Percentiles rank a stretch among this genome's conserved stretches.
Conservation (phyloP, 2,888 invertebrate species). For the Dynastes maya region DNA sequence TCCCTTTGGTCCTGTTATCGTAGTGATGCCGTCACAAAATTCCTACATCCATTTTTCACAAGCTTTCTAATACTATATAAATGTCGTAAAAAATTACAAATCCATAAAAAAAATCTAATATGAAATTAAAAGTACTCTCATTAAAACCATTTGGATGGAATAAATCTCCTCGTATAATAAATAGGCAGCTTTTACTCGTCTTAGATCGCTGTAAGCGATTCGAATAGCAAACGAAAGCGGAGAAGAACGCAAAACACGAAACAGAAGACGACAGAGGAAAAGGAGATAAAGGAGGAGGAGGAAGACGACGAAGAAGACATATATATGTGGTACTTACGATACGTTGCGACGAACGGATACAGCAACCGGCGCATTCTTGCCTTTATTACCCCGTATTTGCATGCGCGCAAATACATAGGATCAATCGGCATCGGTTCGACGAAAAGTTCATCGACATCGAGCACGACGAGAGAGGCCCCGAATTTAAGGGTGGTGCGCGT, state of each 20-base stretch:
- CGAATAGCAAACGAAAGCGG: not conserved
- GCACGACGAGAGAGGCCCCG: conserved; percentile 43
- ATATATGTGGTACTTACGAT: not conserved
- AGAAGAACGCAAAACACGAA: no score
- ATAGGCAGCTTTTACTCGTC: no score
- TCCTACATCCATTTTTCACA: no score
- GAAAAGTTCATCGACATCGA: conserved; percentile 64
- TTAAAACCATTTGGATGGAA: no score
- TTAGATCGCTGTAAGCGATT: not conserved
- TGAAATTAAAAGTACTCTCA: no score
- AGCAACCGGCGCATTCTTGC: conserved; percentile 55
- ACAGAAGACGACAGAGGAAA: conserved; percentile 56
- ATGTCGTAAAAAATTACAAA: no score
- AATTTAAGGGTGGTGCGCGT: conserved; percentile 65
- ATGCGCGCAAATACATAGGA: conserved; percentile 56
- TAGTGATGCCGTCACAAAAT: no score
- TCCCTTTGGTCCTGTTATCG: no score
- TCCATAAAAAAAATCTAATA: no score
- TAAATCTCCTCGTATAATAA: no score
- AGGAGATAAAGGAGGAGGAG: conserved; percentile 60
- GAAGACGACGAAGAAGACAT: conserved; percentile 21
- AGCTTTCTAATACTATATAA: no score
- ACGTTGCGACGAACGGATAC: not conserved
- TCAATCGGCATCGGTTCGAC: conserved; percentile 13
- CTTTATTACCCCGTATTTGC: conserved; percentile 59